These are phyloP conservation scores for Sphyrna mokarran DNA, from an alignment of 2,113 vertebrate genomes.

Conservation along the genomic window DNA sequence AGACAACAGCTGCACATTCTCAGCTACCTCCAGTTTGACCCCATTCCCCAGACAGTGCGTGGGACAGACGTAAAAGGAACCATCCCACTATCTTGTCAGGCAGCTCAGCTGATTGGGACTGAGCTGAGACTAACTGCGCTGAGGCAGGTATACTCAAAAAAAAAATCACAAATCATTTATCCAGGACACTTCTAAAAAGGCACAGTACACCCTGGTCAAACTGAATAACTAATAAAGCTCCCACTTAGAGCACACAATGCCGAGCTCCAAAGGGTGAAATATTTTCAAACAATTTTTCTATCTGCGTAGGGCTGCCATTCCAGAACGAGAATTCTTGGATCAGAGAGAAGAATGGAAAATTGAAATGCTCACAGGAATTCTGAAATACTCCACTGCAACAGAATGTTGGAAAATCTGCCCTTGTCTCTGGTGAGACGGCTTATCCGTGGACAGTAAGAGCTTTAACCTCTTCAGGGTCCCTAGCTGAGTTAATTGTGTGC, in stretches of 20 bases:
- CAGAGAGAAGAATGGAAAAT: slow-evolving; percentile 6
- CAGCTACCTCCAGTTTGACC: not conserved
- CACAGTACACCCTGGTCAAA: not conserved
- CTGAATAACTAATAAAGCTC: not conserved
- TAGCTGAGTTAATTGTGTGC: not conserved
- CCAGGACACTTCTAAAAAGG: not conserved
- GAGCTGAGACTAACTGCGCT: not conserved
- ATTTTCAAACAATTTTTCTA: not conserved
- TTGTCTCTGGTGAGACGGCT: not conserved
- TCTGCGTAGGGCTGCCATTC: not conserved
- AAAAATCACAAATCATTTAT: not conserved
- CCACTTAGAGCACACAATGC: not conserved
- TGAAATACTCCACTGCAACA: not conserved
- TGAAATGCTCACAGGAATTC: slow-evolving; percentile 33
- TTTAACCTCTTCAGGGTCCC: not conserved
- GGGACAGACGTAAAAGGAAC: not conserved
- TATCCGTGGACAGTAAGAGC: not conserved
- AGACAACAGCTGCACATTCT: slow-evolving; percentile 23
- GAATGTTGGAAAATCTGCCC: not conserved
- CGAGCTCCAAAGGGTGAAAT: not conserved
- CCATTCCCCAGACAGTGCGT: slow-evolving; percentile 1
- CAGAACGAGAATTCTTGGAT: not conserved
- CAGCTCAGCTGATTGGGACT: not conserved
- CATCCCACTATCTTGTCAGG: not conserved
- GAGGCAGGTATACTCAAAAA: not conserved